phyloP scores from a whole-genome alignment of 2,888 invertebrate genomes.

The Anorthoa munda region DNA sequence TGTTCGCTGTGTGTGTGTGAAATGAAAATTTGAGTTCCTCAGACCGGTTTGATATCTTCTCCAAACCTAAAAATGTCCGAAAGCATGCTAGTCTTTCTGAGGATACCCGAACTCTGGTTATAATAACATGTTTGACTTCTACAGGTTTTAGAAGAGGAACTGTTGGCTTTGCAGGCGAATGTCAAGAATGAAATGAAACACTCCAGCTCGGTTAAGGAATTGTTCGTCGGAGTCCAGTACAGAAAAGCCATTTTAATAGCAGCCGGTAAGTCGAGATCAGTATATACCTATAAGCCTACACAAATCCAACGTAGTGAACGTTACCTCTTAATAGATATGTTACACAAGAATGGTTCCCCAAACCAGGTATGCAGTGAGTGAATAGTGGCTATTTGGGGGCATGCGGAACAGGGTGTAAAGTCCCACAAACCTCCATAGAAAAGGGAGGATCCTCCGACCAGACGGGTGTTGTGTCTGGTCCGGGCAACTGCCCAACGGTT shows the following conservation, averaged over 20 bases:
- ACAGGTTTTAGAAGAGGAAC: conserved; percentile 79
- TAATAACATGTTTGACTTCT: conserved; percentile 26
- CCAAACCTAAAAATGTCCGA: neutral
- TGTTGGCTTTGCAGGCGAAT: conserved; percentile 77
- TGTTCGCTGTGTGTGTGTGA: too few relatives aligned
- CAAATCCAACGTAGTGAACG: too few relatives aligned
- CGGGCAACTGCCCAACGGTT: too few relatives aligned
- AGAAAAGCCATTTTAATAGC: conserved; percentile 85
- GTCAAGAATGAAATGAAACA: conserved; percentile 87
- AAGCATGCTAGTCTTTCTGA: neutral
- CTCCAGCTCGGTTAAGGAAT: conserved; percentile 84
- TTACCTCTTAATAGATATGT: too few relatives aligned
- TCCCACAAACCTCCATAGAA: too few relatives aligned
- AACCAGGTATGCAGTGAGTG: too few relatives aligned
- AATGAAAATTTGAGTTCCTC: neutral
- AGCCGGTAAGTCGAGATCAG: conserved; percentile 73
- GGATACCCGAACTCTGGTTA: neutral
- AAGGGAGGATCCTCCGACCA: too few relatives aligned
- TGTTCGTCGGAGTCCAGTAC: conserved; percentile 87
- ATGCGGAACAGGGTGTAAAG: too few relatives aligned
- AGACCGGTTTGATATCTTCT: neutral
- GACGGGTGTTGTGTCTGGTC: too few relatives aligned
- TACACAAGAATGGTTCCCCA: neutral
- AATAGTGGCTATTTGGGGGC: too few relatives aligned
- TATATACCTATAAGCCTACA: too few relatives aligned